Evolutionary conservation across 1,140 invertebrate genomes (phyloP).

Genomic region (Psilanteris sp.): DNA sequence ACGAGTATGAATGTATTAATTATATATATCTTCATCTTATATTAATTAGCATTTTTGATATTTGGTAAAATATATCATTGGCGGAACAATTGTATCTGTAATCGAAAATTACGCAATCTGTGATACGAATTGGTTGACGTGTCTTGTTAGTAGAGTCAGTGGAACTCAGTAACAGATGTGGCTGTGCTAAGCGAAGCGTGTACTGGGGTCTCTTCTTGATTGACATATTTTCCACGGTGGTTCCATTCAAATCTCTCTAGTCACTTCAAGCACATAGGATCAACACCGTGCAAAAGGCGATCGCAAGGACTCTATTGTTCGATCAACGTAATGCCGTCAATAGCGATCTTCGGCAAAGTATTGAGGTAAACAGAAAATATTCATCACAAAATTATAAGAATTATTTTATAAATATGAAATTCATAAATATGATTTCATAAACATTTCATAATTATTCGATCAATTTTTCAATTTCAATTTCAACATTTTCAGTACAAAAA

Average conservation of each 20-base stretch:
- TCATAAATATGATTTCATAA: no score
- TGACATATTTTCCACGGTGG: conserved; percentile 77
- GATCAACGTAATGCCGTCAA: conserved; percentile 42
- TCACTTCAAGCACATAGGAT: conserved; percentile 51
- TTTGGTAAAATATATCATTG: no score
- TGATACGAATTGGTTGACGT: conserved; percentile 52
- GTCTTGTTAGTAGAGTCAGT: conserved; percentile 67
- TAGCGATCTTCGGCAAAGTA: conserved; percentile 28
- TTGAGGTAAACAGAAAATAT: conserved; percentile 55
- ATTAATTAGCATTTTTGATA: no score
- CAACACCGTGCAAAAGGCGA: conserved; percentile 53
- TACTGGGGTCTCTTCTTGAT: conserved; percentile 71
- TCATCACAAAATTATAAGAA: no score
- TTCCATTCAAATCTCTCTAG: conserved; percentile 67
- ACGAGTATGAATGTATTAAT: no score
- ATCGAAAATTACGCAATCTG: conserved; percentile 34
- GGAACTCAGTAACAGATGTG: conserved; percentile 73
- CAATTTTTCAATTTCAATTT: no score
- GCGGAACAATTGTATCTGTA: conserved; percentile 1
- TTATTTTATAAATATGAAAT: no score
- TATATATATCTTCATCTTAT: no score
- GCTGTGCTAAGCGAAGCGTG: conserved; percentile 70
- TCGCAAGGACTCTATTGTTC: conserved; percentile 57
- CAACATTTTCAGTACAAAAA: no score
- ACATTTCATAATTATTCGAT: no score